A percentile compares a stretch with the other conserved stretches of the same genome.
phyloP scores from a whole-genome alignment of 2,113 vertebrate species.

The Hemicordylus capensis region DNA sequence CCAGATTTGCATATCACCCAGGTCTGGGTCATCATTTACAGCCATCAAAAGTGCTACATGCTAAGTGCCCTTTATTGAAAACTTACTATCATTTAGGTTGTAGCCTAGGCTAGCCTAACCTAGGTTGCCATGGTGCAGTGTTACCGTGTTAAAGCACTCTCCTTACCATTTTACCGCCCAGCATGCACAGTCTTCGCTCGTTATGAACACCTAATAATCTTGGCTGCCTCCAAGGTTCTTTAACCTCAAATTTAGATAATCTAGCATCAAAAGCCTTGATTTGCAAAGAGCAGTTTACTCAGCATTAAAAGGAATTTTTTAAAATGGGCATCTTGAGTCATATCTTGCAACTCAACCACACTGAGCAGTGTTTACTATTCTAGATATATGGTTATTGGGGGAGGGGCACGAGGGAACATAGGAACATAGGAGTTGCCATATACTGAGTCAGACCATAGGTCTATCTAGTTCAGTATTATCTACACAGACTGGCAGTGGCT shows the following conservation, averaged over 20 bases:
- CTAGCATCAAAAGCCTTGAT: not conserved
- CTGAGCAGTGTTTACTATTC: not conserved
- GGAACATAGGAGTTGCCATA: no score
- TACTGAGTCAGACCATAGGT: no score
- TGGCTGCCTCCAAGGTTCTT: not conserved
- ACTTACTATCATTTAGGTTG: not conserved
- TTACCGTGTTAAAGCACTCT: not conserved
- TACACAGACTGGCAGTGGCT: no score
- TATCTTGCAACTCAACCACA: not conserved
- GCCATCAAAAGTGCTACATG: not conserved
- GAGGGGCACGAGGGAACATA: no score
- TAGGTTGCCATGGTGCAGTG: not conserved
- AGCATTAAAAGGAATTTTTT: rapidly evolving
- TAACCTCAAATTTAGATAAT: not conserved
- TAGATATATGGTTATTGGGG: not conserved
- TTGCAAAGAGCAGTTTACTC: rapidly evolving
- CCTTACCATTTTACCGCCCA: no score
- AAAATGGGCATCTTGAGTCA: not conserved
- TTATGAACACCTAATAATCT: not conserved
- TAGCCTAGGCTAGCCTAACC: not conserved
- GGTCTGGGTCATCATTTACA: not conserved
- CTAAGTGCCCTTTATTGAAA: not conserved
- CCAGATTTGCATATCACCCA: not conserved
- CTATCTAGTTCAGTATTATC: no score
- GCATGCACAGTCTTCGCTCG: not conserved